These are phyloP conservation scores for Pachypeltis micranthus DNA, from an alignment of 1,140 invertebrate genomes.

Conservation along the genomic window DNA sequence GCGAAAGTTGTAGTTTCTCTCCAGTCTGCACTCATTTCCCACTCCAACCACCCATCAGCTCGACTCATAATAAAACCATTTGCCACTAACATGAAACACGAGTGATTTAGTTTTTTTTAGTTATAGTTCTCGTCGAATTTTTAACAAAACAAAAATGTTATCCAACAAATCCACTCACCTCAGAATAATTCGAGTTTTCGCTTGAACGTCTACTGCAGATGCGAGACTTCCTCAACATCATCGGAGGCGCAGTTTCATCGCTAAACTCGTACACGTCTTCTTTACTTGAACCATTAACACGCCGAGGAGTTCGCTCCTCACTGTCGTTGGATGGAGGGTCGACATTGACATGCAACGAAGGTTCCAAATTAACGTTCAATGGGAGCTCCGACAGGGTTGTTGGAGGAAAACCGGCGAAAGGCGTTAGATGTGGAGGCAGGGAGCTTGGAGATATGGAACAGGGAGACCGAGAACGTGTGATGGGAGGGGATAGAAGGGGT, in stretches of 20 bases:
- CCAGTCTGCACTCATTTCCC: no score
- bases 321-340: background rate
- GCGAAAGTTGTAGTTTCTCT: no score
- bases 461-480: background rate
- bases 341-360: background rate
- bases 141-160: no score
- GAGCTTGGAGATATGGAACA: background rate
- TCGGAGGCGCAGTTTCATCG: constrained; percentile 27
- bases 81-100: no score
- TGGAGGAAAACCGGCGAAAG: background rate
- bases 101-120: no score
- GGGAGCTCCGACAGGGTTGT: background rate
- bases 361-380: background rate
- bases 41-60: no score
- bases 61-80: no score
- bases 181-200: constrained; percentile 1
- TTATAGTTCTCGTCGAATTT: no score
- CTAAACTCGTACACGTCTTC: constrained; percentile 41
- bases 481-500: background rate
- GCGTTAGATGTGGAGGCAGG: background rate
- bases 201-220: background rate
- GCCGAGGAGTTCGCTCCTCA: constrained; percentile 14
- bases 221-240: background rate
- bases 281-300: no score
- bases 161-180: background rate